Evolutionary conservation across 2,888 invertebrate genomes (phyloP), one percentile per base, ranked within the genome.

Genomic region (Campopleginae sp.): DNA sequence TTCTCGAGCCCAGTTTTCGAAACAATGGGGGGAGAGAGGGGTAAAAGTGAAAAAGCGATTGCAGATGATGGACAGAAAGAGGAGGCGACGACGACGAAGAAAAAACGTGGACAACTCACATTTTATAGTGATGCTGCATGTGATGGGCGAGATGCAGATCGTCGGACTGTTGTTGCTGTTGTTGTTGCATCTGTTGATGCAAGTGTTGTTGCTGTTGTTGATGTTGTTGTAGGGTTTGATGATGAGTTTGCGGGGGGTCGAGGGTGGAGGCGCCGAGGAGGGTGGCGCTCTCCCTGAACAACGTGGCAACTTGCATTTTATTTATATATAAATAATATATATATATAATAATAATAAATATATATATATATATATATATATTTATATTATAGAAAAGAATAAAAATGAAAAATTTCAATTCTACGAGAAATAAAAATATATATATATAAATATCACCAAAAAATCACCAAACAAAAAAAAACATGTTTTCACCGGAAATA

Each of bases 281-380:
- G 92, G 95, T 95, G 93, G 95, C 95, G 93, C 95, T 95, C 94
- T 96, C 96, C 92, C 96, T 95, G 92, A 96, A 96, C 93, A 96
- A 94, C 94, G 95, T 96, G 91, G 96, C 96, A 94, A 96, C 96
- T 95, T 96, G 96, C 96, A 96, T 96, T 92, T 91, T 93, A 38
- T 54, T 38, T 58, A n/a, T 33, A 17, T 38, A 31, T 38, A 19
- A 33, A 54, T 12, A 54, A 58, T 58, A 58, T 58, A 58, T 58
- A 58, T 27, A 27, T 14, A 27, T 58, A 27, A 27, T 58, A 54
- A 12, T 19, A 8, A 8, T 19, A 48, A n/a, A n/a, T n/a, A n/a
- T 51, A 10, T 51, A 23, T 54, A 23, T 14, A 38, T 6, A 54
- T 23, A 51, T 3, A 23, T 54, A 51, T 51, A 19, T 51, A 19